phyloP scores from a whole-genome alignment of 2,888 invertebrate species.

The Thecocarcelia acutangulata region DNA sequence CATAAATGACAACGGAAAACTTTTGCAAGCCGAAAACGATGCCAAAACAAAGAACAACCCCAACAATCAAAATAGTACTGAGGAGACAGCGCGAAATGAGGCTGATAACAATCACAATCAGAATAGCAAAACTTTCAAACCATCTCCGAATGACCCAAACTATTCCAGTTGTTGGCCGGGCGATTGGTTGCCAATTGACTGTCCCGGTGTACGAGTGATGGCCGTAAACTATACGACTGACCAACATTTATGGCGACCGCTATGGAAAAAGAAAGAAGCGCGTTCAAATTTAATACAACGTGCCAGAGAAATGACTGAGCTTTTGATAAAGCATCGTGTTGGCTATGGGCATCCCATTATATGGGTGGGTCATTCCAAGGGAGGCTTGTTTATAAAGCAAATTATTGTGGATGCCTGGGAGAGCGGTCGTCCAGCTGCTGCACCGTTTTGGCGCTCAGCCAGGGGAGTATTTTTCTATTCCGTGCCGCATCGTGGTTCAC shows the following conservation, averaged over 20 bases:
- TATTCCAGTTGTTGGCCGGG: constrained; percentile 90
- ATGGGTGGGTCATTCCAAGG: constrained; percentile 92
- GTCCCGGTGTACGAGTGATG: constrained; percentile 88
- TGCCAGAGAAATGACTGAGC: constrained; percentile 87
- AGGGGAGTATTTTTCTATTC: constrained; percentile 91
- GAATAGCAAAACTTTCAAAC: constrained; percentile 51
- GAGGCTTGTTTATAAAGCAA: constrained; percentile 92
- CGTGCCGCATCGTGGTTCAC: constrained; percentile 92
- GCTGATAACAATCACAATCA: constrained; percentile 21
- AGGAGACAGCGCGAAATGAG: constrained; percentile 16
- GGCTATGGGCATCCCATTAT: constrained; percentile 90
- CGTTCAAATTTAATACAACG: constrained; percentile 86
- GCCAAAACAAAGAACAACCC: constrained; percentile 70
- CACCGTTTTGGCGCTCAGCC: constrained; percentile 83
- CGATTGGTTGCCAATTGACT: constrained; percentile 92
- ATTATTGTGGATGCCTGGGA: constrained; percentile 86
- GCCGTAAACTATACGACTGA: constrained; percentile 92
- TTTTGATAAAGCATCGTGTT: constrained; percentile 85
- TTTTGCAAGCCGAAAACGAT: constrained; percentile 74
- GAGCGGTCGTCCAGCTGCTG: constrained; percentile 81
- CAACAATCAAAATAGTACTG: background rate
- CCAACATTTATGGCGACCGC: constrained; percentile 88
- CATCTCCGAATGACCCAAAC: constrained; percentile 77
- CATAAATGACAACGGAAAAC: constrained; percentile 76
- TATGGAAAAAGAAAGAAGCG: constrained; percentile 87